phyloP scores from a whole-genome alignment of 1,140 invertebrate species.

The Diprion similis region DNA sequence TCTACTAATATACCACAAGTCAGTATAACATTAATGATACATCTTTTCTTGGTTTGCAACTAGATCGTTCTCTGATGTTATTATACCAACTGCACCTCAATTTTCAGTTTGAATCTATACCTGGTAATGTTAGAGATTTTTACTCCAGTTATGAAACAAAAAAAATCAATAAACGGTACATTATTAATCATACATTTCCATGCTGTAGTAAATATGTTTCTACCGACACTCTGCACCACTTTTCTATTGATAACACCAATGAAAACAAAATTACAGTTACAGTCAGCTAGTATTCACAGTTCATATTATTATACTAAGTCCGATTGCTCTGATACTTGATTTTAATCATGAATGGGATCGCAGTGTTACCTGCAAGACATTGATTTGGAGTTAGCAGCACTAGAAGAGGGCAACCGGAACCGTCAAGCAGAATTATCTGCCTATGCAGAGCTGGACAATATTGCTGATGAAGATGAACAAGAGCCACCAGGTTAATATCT shows the following conservation, averaged over 20 bases:
- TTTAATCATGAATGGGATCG: neutral
- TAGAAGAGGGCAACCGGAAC: slow-evolving; percentile 57
- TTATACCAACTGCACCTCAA: neutral
- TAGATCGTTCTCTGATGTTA: neutral
- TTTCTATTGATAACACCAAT: too few species aligned
- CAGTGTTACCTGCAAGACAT: slow-evolving; percentile 61
- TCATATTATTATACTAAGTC: too few species aligned
- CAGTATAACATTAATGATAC: slow-evolving; percentile 7
- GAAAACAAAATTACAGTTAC: too few species aligned
- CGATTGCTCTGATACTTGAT: neutral
- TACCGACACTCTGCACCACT: too few species aligned
- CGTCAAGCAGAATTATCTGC: slow-evolving; percentile 58
- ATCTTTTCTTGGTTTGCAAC: neutral
- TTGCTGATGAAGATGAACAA: slow-evolving; percentile 61
- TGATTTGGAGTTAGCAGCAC: slow-evolving; percentile 57
- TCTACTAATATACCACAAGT: slow-evolving; percentile 71
- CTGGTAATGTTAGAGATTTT: too few species aligned
- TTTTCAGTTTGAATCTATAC: too few species aligned
- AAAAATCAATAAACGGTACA: too few species aligned
- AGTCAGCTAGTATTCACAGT: too few species aligned
- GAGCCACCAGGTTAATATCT: slow-evolving; percentile 59
- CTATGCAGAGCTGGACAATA: slow-evolving; percentile 65
- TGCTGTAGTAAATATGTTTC: too few species aligned
- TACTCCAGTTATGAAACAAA: too few species aligned
- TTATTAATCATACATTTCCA: too few species aligned